Evolutionary conservation across 2,888 invertebrate species (phyloP).

Genomic region (Fabriciana adippe): DNA sequence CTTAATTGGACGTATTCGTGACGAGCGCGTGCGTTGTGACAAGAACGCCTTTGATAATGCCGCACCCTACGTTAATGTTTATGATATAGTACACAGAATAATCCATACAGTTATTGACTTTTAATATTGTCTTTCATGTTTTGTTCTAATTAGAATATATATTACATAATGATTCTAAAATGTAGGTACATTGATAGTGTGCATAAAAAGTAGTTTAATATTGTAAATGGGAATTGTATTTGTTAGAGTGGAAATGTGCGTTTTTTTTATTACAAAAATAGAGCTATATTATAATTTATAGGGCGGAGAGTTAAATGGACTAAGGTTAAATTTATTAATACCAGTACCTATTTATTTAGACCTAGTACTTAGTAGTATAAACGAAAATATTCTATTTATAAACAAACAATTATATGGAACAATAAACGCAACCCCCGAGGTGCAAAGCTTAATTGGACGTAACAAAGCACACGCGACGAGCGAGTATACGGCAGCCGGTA

Average conservation of each 20-base stretch:
- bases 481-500: constrained; percentile 15
- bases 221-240: too few species aligned
- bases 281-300: too few species aligned
- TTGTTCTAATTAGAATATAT: too few species aligned
- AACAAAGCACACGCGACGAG: constrained; percentile 24
- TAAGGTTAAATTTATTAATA: too few species aligned
- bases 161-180: too few species aligned
- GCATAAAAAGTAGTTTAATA: too few species aligned
- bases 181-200: too few species aligned
- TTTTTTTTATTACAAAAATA: too few species aligned
- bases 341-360: too few species aligned
- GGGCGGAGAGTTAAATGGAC: too few species aligned
- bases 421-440: constrained; percentile 14
- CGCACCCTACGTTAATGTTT: constrained; percentile 11
- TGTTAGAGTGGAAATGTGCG: too few species aligned
- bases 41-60: constrained; percentile 24
- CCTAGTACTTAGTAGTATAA: background rate
- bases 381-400: background rate
- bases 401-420: background rate
- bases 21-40: constrained; percentile 18
- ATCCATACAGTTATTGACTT: background rate
- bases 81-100: constrained; percentile 1
- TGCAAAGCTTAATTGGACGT: constrained; percentile 33
- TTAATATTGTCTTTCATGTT: background rate
- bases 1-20: constrained; percentile 32